Base-by-base conservation (phyloP, 2,113 vertebrate species). In the Mixornis gularis region DNA sequence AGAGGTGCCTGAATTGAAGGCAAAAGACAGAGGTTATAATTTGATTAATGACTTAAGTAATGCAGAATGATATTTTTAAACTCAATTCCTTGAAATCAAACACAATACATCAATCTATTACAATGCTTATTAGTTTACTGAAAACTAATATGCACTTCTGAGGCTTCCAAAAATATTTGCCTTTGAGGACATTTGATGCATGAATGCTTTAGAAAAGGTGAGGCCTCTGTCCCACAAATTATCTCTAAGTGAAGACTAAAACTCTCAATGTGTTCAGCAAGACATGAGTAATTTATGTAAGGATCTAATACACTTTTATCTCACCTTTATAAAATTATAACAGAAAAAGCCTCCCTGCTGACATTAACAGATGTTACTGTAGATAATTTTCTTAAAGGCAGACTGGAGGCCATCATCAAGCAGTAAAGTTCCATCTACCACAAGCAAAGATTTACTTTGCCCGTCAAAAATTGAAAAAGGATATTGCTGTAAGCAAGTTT, bases 261-360 rank as follows among this genome's bases (percentile, higher is more conserved):
- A 93, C 6, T 71, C 27, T 79, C 41, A 85, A 56, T 48, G 26
- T 15, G n/a, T 95, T 94, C 52, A 87, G 38, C 34, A 90, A 72
- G 51, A 62, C 40, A 64, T 44, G 52, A 65, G 7, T 76, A 86
- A 95, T 94, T 95, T 92, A 80, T 78, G 40, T 77, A 74, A 79
- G 46, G 60, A 83, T 93, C 92, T 93, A 91, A 92, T 29, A 24
- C 30, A 64, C 69, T 91, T 95, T 59, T 46, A 68, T 97, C 74
- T 73, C 92, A 86, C 66, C 90, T 94, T 85, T 65, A 94, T 95
- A 84, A 65, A 81, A 74, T 92, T 95, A 92, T 59, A 63, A 73
- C 17, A 92, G 49, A 78, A 93, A 95, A 88, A 90, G 13, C 40
- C 93, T 92, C 41, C 18, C 69, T 69, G 15, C 53, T 90, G 85